Conservation (phyloP, 1,140 invertebrate genomes). For the Pygmarrhopalites habei region DNA sequence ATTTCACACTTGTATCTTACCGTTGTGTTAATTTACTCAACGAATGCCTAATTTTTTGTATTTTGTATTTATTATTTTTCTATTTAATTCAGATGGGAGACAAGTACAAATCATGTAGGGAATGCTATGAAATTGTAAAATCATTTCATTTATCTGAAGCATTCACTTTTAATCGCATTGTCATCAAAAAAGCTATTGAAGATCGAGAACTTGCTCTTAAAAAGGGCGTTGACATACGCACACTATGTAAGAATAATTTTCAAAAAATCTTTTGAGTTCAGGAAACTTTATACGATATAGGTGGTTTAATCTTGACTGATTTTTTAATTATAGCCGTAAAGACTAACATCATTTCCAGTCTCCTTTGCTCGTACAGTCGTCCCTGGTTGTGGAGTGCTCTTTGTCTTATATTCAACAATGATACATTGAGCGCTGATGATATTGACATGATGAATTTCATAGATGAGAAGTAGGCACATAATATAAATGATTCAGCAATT, state of each 20-base stretch:
- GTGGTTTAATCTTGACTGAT: no score
- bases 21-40: no score
- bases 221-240: not conserved
- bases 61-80: no score
- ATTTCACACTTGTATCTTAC: no score
- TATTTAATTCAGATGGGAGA: not conserved
- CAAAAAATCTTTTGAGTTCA: no score
- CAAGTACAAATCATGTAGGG: constrained; percentile 6
- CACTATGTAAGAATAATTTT: no score
- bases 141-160: not conserved
- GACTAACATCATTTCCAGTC: constrained; percentile 1
- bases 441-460: constrained; percentile 17
- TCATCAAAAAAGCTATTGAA: constrained; percentile 7
- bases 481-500: no score
- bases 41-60: not conserved
- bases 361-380: not conserved
- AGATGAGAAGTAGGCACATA: constrained; percentile 11
- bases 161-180: constrained; percentile 2
- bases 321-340: no score
- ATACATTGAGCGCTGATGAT: constrained; percentile 3
- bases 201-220: not conserved
- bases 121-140: constrained; percentile 9
- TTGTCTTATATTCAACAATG: constrained; percentile 8
- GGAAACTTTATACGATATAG: no score
- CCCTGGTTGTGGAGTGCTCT: constrained; percentile 12